Base-by-base conservation (phyloP, 2,113 vertebrate genomes). In the Barbus barbus region DNA sequence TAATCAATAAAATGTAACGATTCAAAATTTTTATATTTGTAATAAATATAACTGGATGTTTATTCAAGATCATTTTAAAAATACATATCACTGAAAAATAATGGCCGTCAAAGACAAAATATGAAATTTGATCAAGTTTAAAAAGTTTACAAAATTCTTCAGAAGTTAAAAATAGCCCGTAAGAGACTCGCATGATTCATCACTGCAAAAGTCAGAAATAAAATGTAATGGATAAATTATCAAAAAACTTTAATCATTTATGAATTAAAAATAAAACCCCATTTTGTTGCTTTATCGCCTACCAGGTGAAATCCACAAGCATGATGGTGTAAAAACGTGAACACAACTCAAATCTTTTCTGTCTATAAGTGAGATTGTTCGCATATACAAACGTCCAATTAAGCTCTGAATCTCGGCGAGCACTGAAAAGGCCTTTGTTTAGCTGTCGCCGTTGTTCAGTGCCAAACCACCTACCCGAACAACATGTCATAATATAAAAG, bases 401-500 rank as follows among this genome's bases (percentile, higher is more conserved):
- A 79, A 79, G 77, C n/a, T 26, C 4, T 6, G 14, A 63, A 20
- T 79, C 14, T 79, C 13, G n/a, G 16, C 4, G 24, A 26, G 33
- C 38, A 20, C 56, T 44, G 77, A 44, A n/a, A 56, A 63, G 78
- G 41, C 60, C 44, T 14, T 80, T 80, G 38, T 65, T 80, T 44
- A 28, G 41, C 22, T 67, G 26, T 41, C n/a, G 36, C 56, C 38
- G 36, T 9, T 11, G 24, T 61, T 26, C 18, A 26, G 56, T 67
- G 78, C 78, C 80, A 82, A 82, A 72, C 80, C 80, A 53, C 63
- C 80, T 82, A 71, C 80, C 20, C 48, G 12, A 71, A 36, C 61
- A 69, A 67, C 41, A 46, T 51, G 77, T 44, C 77, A 63, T 60
- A 18, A 79, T 79, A 63, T 79, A 79, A 74, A 48, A 78, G 72